Conservation (phyloP, 2,113 vertebrate species). For the Megaceryle torquata region DNA sequence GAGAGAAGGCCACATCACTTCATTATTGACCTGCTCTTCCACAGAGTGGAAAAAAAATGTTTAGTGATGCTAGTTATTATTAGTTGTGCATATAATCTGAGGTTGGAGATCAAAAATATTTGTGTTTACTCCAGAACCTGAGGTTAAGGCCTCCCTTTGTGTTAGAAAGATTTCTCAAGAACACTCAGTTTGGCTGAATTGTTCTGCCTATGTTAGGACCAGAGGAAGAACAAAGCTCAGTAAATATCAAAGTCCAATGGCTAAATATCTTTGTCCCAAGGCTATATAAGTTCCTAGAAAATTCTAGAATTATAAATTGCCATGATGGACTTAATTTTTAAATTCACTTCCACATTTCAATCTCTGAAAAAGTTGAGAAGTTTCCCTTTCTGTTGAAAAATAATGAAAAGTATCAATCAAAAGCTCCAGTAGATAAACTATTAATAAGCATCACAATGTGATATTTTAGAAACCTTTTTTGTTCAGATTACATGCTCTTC, state of each 20-base stretch:
- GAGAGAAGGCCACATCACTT: background rate
- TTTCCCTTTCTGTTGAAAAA: background rate
- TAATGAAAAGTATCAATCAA: background rate
- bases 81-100: background rate
- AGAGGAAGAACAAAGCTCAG: background rate
- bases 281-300: background rate
- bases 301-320: background rate
- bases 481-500: background rate
- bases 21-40: background rate
- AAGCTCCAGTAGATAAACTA: background rate
- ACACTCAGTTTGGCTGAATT: background rate
- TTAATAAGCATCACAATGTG: fast-evolving
- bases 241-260: background rate
- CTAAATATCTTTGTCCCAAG: background rate
- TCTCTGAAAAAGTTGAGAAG: background rate
- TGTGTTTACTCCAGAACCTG: background rate
- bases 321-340: background rate
- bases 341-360: background rate
- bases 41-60: background rate
- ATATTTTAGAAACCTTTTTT: background rate
- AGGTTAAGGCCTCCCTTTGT: background rate
- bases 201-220: background rate
- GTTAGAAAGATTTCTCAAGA: background rate
- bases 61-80: background rate
- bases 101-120: background rate